Evolutionary conservation across 2,888 invertebrate genomes (phyloP).

Genomic region (Aphrophora alni): DNA sequence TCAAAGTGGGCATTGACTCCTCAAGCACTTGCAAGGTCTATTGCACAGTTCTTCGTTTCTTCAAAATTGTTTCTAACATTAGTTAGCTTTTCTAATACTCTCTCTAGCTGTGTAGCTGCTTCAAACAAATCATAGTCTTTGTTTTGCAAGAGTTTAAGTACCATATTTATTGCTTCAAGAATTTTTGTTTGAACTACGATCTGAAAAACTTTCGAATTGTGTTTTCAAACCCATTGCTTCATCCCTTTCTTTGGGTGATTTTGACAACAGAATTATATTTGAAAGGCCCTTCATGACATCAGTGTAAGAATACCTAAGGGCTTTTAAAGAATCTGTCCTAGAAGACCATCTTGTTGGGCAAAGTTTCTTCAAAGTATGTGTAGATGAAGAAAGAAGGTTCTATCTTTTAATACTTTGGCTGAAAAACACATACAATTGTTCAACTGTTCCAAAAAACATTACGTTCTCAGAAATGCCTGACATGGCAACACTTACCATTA

Average conservation of each 20-base stretch:
- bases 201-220: background rate
- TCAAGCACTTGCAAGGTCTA: background rate
- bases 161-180: background rate
- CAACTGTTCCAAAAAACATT: background rate
- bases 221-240: too few species aligned
- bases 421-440: background rate
- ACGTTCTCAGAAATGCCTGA: background rate
- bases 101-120: conserved; percentile 8
- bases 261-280: too few species aligned
- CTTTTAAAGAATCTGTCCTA: too few species aligned
- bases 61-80: background rate
- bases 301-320: too few species aligned
- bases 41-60: background rate
- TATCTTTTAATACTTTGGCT: background rate
- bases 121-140: conserved; percentile 10
- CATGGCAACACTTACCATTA: background rate
- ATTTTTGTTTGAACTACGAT: background rate
- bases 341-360: too few species aligned
- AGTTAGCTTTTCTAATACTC: background rate
- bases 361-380: too few species aligned
- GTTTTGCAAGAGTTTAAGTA: background rate
- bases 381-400: background rate
- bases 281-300: too few species aligned
- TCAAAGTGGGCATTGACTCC: background rate
- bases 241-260: too few species aligned